Base-by-base conservation (phyloP, 1,140 invertebrate genomes). In the Asbolus verrucosus region DNA sequence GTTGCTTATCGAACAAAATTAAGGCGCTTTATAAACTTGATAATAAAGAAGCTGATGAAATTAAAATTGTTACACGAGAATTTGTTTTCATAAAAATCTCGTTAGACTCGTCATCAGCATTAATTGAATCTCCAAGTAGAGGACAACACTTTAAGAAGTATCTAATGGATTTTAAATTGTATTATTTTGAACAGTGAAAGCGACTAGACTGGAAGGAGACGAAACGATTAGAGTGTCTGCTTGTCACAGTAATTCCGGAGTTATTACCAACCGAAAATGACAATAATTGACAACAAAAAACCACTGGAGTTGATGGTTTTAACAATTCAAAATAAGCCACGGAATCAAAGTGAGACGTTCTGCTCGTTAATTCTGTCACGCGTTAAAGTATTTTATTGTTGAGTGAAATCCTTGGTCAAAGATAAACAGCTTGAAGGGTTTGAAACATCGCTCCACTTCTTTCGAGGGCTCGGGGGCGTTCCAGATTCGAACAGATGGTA, bases 111-210 rank as follows among this genome's bases (percentile, higher is more conserved):
- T 54, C 46, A 24, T 54, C 21, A 5, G n/a, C n/a, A 24, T 6
- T 54, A 54, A 27, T 54, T 54, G 21, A 50, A 50, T 50, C 43
- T 21, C 43, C 11, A 46, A 18, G 21, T 11, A 50, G 43, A 18
- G 46, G 19, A 54, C 46, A 54, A 24, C 46, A 54, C 6, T 54
- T 54, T 54, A 54, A 54, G 46, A 54, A 21, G 19, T 54, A 27
- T 50, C 43, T 54, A 54, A 54, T 54, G 46, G 46, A 54, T 54
- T 54, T 54, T 54, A 54, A 54, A 54, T 54, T 54, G 46, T 54
- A 6, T 15, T 21, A 50, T 50, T 50, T 15, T 50, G 43, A 8
- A 36, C 33, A 54, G 46, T 54, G 46, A 54, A 54, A 54, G 46
- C 46, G 46, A 14, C 46, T 31, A 54, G 46, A 54, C 46, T 24